Evolutionary conservation across 2,113 vertebrate genomes (phyloP).

Genomic region (Zosterops lateralis): DNA sequence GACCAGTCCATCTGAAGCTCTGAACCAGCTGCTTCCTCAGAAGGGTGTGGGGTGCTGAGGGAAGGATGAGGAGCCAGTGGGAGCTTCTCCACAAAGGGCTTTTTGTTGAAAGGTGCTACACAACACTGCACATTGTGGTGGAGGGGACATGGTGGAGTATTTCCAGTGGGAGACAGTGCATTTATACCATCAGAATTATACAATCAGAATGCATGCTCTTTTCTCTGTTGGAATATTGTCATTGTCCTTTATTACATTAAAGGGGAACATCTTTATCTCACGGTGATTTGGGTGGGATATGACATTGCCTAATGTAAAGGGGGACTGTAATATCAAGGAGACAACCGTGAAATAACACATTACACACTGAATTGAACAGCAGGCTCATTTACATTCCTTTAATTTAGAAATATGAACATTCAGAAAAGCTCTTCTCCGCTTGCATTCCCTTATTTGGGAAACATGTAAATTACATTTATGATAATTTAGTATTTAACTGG

Average conservation of each 20-base stretch:
- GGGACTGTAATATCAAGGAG: conserved; percentile 55
- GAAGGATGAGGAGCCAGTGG: not conserved
- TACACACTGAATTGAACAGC: conserved; percentile 64
- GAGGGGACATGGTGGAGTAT: not conserved
- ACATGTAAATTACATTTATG: conserved; percentile 57
- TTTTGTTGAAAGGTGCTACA: not conserved
- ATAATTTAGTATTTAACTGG: conserved; percentile 56
- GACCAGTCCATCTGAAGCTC: not conserved
- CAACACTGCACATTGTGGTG: not conserved
- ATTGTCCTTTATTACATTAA: conserved; percentile 49
- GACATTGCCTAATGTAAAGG: conserved; percentile 35
- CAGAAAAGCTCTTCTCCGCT: conserved; percentile 14
- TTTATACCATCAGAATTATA: not conserved
- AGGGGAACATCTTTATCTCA: conserved; percentile 59
- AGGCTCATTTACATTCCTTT: conserved; percentile 65
- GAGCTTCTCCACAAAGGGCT: fast-evolving
- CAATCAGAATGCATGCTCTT: not conserved
- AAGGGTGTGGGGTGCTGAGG: not conserved
- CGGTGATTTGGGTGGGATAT: conserved; percentile 52
- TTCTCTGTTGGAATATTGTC: conserved; percentile 26
- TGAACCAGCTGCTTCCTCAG: not conserved
- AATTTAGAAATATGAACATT: conserved; percentile 60
- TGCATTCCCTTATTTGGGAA: conserved; percentile 51
- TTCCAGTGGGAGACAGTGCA: not conserved
- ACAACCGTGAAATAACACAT: conserved; percentile 63